Conservation (phyloP, 1,140 invertebrate species). For the Babylonia areolata region DNA sequence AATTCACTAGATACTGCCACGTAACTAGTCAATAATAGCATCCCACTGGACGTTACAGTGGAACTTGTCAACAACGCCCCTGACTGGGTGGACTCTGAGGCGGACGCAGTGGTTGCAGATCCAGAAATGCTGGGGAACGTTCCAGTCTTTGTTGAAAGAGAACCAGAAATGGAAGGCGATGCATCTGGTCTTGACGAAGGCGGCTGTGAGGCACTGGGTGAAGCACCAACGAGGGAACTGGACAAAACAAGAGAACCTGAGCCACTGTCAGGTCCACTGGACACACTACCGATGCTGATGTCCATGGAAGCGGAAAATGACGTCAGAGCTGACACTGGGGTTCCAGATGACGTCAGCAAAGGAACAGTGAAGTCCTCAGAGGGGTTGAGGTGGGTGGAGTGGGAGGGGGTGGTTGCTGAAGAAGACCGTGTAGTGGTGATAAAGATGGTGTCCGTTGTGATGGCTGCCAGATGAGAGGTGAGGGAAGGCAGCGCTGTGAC, state of each 20-base stretch:
- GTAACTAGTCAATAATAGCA: too few relatives aligned
- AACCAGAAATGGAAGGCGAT: neutral
- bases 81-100: neutral
- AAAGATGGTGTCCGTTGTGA: neutral
- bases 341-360: neutral
- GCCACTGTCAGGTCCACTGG: neutral
- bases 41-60: neutral
- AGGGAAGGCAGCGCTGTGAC: neutral
- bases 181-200: neutral
- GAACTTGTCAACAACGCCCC: neutral
- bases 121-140: neutral
- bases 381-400: too few relatives aligned
- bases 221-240: neutral
- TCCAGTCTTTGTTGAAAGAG: neutral
- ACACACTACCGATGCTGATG: neutral
- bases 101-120: neutral
- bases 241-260: neutral
- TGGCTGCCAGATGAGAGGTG: neutral
- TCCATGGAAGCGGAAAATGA: neutral
- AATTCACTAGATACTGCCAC: neutral
- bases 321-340: neutral
- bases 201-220: neutral
- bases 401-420: neutral
- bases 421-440: neutral
- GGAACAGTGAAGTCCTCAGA: neutral